phyloP scores from a whole-genome alignment of 2,113 vertebrate species.

The Oryzias celebensis region DNA sequence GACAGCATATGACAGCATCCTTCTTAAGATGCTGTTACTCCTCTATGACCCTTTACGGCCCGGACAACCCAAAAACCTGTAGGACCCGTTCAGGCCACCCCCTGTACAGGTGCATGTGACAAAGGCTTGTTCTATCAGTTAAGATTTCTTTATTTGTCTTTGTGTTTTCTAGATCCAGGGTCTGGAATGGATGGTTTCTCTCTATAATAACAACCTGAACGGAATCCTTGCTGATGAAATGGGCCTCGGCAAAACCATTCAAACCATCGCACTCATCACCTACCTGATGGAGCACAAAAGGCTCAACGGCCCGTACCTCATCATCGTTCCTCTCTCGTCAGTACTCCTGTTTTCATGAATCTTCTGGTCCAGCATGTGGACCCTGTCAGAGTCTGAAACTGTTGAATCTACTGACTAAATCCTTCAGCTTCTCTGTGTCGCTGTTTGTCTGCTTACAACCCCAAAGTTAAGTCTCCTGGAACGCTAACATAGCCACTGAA shows the following conservation, averaged over 20 bases:
- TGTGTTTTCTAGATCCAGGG: slow-evolving; percentile 85
- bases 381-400: too few species aligned
- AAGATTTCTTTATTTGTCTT: slow-evolving; percentile 43
- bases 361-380: background rate
- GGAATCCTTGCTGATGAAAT: slow-evolving; percentile 98
- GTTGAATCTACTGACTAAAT: too few species aligned
- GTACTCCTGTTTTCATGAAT: slow-evolving; percentile 53
- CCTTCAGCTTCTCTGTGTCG: too few species aligned
- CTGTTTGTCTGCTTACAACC: too few species aligned
- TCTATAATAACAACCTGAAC: slow-evolving; percentile 98
- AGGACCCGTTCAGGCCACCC: background rate
- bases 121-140: background rate
- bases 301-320: slow-evolving; percentile 96
- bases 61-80: too few species aligned
- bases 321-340: slow-evolving; percentile 98
- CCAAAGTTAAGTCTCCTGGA: too few species aligned
- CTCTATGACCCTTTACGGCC: too few species aligned
- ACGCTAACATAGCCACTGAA: too few species aligned
- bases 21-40: too few species aligned
- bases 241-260: slow-evolving; percentile 98
- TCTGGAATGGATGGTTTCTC: slow-evolving; percentile 98
- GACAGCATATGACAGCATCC: too few species aligned
- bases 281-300: slow-evolving; percentile 98
- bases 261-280: slow-evolving; percentile 97
- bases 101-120: background rate